Base-by-base conservation (phyloP, 2,888 invertebrate genomes). In the Lasioglossum calceatum region DNA sequence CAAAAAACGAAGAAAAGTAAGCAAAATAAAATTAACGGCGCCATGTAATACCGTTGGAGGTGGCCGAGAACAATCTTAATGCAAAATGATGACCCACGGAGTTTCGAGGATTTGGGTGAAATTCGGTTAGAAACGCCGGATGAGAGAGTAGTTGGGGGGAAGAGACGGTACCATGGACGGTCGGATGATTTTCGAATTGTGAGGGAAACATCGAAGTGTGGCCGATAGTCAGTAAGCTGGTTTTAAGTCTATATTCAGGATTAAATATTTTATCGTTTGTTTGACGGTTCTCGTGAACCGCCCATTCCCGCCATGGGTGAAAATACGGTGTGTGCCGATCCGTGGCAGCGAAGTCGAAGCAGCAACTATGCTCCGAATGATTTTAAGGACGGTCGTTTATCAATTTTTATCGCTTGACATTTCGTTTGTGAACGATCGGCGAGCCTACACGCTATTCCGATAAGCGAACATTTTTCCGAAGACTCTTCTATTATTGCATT, bases 221-320 rank as follows among this genome's bases (percentile, higher is more conserved):
- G 89, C 92, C 86, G 87, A 90, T 88, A 87, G 90, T 91, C 90
- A 88, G 73, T 87, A 91, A 91, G 87, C 81, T 77, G 88, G 86
- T 90, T 92, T 92, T 91, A 89, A 89, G 90, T 92, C 85, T 83
- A 86, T 77, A 85, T 86, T 88, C 79, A 73, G 77, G 86, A 81
- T 90, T 85, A 86, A 58, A 91, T 75, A 84, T 90, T 92, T 86
- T 89, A 92, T 92, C 81, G 86, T 91, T 91, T 86, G 85, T 81
- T 82, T 84, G 87, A 84, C 90, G 86, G 78, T 88, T 79, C 81
- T 92, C 81, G 79, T 82, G 81, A 91, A 82, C 79, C 81, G 72
- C 80, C 82, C 80, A 78, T 77, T 89, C 76, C 77, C 74, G 77
- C 70, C 70, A 74, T 74, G 74, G 42, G 80, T 87, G 85, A 82